Evolutionary conservation across 2,113 vertebrate genomes (phyloP), one percentile per base, ranked within the genome.

Genomic region (Ciconia boyciana): DNA sequence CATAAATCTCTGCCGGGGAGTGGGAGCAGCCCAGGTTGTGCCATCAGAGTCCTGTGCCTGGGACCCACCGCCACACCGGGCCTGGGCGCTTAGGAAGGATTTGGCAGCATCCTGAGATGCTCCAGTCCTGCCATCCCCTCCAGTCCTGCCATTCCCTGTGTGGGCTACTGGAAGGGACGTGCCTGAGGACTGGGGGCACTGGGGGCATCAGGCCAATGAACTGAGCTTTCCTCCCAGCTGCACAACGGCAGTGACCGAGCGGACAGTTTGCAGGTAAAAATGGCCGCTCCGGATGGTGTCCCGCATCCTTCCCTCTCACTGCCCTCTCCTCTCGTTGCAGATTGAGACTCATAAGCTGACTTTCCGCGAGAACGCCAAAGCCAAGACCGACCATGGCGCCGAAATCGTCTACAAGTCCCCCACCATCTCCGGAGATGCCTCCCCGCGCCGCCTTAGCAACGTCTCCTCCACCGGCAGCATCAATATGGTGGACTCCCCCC

Each of bases 321-420:
- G 0, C 15, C 65, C 41, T 61, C 28, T 34, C 34, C 64, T 74
- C 75, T 80, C 22, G 13, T 48, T 87, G 5, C 97, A 98, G 99
- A 99, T 99, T 92, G 99, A 99, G 97, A 98, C 98, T 62, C 99
- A 99, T 97, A 99, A 99, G 97, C 99, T 99, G 98, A 98, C 54
- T 81, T 99, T 99, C 98, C 99, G 99, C 0, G 99, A 99, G 98
- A 97, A 98, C 5, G 99, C 99, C 97, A 99, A 98, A 98, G 99
- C 99, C 93, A 99, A 99, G 97, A 99, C 99, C 2, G 99, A 99
- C 98, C 99, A 99, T 11, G 99, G 99, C 83, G 99, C 99, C 0
- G 99, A 99, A 96, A 99, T 99, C 26, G 97, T 99, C 94, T 98
- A 98, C 97, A 98, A 98, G 97, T 99, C 98, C 12, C 98, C 98